phyloP scores from a whole-genome alignment of 2,113 vertebrate species.

The Pollachius pollachius region DNA sequence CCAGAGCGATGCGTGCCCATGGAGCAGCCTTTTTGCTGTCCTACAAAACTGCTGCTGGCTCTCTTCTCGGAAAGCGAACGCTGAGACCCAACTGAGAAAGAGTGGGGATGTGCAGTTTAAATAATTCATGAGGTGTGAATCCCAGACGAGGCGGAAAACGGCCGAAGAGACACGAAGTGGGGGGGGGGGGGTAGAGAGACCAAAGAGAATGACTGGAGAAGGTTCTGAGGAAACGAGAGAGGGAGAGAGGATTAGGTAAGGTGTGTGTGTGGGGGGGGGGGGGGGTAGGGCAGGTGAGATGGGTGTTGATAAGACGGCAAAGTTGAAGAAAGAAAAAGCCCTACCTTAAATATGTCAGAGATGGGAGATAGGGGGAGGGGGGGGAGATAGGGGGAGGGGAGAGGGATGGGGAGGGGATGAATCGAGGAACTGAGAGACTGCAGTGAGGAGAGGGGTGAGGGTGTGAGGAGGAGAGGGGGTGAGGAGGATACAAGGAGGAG shows the following conservation, averaged over 20 bases:
- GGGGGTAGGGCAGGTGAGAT: not conserved
- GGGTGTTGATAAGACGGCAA: not conserved
- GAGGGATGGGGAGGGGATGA: not conserved
- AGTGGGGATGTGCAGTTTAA: constrained; percentile 41
- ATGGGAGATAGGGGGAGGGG: not conserved
- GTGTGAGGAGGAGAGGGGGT: not conserved
- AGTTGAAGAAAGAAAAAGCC: not conserved
- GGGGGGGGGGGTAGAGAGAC: constrained; percentile 8
- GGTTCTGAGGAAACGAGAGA: constrained; percentile 4
- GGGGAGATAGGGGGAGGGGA: not conserved
- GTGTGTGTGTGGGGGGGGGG: constrained; percentile 1
- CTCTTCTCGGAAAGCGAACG: constrained; percentile 31
- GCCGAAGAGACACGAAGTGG: constrained; percentile 35
- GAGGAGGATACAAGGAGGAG: not conserved
- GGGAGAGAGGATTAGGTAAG: not conserved
- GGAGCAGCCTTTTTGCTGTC: constrained; percentile 17
- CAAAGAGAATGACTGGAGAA: not conserved
- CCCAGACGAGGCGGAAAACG: constrained; percentile 52
- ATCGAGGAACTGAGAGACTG: no score
- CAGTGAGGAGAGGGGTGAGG: not conserved
- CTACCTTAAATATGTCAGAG: no score
- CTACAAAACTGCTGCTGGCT: constrained; percentile 1
- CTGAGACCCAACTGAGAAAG: constrained; percentile 35
- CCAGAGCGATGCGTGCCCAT: constrained; percentile 11
- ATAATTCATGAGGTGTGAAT: constrained; percentile 70